These are phyloP conservation scores for Lepidocyrtoides sp. DNA, from an alignment of 2,888 invertebrate genomes.

Conservation along the genomic window DNA sequence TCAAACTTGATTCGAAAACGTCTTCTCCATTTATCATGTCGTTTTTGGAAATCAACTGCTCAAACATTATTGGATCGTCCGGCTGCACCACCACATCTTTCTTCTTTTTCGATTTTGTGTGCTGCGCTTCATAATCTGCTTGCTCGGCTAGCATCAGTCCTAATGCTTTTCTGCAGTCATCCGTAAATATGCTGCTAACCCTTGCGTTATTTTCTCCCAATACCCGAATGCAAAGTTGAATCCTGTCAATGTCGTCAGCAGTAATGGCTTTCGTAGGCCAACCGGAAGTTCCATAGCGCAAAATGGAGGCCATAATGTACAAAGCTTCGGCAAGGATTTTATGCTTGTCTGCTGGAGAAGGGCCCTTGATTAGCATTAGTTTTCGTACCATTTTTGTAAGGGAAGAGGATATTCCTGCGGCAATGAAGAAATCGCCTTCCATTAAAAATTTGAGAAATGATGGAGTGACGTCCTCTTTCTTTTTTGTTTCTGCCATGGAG, in stretches of 20 bases:
- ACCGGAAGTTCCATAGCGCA: conserved; percentile 93
- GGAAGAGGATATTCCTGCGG: conserved; percentile 96
- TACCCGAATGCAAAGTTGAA: conserved; percentile 93
- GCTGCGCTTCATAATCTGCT: conserved; percentile 90
- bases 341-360: conserved; percentile 86
- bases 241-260: conserved; percentile 97
- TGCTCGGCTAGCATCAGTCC: conserved; percentile 94
- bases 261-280: conserved; percentile 91
- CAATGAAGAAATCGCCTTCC: conserved; percentile 98
- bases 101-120: conserved; percentile 90
- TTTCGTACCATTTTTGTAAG: conserved; percentile 96
- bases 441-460: conserved; percentile 95
- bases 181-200: conserved; percentile 90
- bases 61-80: conserved; percentile 94
- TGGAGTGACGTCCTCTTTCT: conserved; percentile 90
- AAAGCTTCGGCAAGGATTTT: conserved; percentile 94
- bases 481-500: conserved; percentile 88
- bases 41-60: conserved; percentile 91
- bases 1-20: conserved; percentile 97
- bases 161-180: conserved; percentile 92
- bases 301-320: conserved; percentile 94
- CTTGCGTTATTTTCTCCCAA: conserved; percentile 89
- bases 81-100: conserved; percentile 91
- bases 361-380: conserved; percentile 86
- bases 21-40: conserved; percentile 91